phyloP scores from a whole-genome alignment of 2,113 vertebrate genomes.

The Falco punctatus region DNA sequence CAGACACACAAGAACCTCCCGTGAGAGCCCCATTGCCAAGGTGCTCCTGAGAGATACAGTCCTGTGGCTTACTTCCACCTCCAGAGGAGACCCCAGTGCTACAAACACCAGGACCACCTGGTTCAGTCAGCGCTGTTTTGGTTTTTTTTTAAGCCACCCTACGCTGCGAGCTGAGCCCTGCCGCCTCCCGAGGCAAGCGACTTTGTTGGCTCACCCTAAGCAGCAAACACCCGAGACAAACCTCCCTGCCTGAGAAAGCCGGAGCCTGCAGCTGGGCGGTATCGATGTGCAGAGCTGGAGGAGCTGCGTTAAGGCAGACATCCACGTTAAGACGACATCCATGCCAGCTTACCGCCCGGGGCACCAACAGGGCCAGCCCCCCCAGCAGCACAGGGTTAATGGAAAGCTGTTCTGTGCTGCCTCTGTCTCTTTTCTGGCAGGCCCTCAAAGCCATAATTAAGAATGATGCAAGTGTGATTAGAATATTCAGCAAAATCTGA shows the following conservation, averaged over 20 bases:
- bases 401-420: not conserved
- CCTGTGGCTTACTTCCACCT: not conserved
- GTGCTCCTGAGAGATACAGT: not conserved
- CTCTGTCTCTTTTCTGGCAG: not conserved
- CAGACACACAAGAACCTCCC: not conserved
- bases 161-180: not conserved
- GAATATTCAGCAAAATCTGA: slow-evolving; percentile 52
- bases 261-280: not conserved
- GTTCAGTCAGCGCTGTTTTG: not conserved
- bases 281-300: not conserved
- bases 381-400: not conserved
- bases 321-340: not conserved
- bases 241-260: not conserved
- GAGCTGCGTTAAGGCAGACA: not conserved
- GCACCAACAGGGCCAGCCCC: not conserved
- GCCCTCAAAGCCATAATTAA: slow-evolving; percentile 7
- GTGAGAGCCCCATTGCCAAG: not conserved
- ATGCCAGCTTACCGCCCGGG: not conserved
- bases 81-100: not conserved
- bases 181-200: not conserved
- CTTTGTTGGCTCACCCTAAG: not conserved
- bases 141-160: not conserved
- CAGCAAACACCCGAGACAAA: not conserved
- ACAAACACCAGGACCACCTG: not conserved
- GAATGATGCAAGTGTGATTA: not conserved